These are phyloP conservation scores for Bibio marci DNA, from an alignment of 2,888 invertebrate genomes.

Conservation along the genomic window DNA sequence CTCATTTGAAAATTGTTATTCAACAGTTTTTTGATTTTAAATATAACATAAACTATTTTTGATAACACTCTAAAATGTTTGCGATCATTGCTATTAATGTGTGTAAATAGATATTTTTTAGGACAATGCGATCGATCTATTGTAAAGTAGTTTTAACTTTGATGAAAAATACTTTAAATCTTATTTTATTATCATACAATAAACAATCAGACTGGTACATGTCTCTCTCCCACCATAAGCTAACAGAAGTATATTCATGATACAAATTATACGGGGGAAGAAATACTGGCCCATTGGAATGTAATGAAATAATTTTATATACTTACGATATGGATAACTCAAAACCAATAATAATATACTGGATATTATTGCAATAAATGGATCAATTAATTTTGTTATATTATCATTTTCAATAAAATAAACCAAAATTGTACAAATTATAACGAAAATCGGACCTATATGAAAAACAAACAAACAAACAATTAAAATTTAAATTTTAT, in stretches of 20 bases:
- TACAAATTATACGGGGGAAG: background rate
- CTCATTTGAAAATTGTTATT: no score
- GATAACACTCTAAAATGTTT: no score
- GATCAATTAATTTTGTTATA: slow-evolving; percentile 56
- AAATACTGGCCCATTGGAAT: background rate
- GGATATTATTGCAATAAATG: slow-evolving; percentile 57
- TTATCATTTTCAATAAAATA: slow-evolving; percentile 36
- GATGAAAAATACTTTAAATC: no score
- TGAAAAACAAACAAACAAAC: slow-evolving; percentile 8
- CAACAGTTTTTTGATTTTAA: no score
- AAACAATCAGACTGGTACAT: background rate
- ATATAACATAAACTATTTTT: no score
- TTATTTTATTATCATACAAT: no score
- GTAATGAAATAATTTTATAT: background rate
- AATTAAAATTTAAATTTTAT: background rate
- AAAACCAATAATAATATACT: slow-evolving; percentile 50
- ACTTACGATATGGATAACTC: slow-evolving; percentile 69
- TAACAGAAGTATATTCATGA: background rate
- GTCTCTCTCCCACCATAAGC: background rate
- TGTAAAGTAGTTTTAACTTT: no score
- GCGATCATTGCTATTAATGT: no score
- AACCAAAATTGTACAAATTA: slow-evolving; percentile 43
- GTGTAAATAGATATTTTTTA: no score
- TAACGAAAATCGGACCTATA: slow-evolving; percentile 57
- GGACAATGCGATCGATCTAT: no score